Conservation (phyloP, 2,797 vertebrate genomes). For the Arvicola amphibius region DNA sequence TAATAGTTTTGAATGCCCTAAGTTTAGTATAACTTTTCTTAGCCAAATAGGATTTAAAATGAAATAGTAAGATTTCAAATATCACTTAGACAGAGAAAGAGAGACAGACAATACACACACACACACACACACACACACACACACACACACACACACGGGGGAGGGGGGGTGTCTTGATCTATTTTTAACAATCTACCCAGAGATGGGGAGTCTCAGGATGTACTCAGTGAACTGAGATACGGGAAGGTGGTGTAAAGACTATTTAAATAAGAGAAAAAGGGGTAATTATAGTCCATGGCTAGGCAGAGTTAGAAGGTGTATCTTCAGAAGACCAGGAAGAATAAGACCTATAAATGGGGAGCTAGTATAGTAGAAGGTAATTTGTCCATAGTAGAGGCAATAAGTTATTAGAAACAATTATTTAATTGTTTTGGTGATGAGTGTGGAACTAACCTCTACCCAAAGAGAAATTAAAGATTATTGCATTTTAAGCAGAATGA, state of each 20-base stretch:
- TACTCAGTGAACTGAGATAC: not conserved
- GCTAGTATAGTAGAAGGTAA: accelerated
- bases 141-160: accelerated
- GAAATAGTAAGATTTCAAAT: not conserved
- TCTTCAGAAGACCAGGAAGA: not conserved
- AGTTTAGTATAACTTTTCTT: not conserved
- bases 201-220: not conserved
- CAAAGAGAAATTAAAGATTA: not conserved
- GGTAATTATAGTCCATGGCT: not conserved
- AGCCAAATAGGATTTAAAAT: not conserved
- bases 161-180: not conserved
- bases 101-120: not conserved
- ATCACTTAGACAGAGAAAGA: not conserved
- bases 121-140: not conserved
- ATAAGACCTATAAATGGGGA: not conserved
- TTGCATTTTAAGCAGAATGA: not conserved
- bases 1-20: not conserved
- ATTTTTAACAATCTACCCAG: not conserved
- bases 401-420: not conserved
- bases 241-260: not conserved
- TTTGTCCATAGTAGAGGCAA: not conserved
- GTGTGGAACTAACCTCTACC: not conserved
- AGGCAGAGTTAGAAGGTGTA: not conserved
- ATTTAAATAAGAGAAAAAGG: not conserved
- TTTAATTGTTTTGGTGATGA: not conserved